These are phyloP conservation scores for Astur gentilis DNA, from an alignment of 2,113 vertebrate genomes.

Conservation along the genomic window DNA sequence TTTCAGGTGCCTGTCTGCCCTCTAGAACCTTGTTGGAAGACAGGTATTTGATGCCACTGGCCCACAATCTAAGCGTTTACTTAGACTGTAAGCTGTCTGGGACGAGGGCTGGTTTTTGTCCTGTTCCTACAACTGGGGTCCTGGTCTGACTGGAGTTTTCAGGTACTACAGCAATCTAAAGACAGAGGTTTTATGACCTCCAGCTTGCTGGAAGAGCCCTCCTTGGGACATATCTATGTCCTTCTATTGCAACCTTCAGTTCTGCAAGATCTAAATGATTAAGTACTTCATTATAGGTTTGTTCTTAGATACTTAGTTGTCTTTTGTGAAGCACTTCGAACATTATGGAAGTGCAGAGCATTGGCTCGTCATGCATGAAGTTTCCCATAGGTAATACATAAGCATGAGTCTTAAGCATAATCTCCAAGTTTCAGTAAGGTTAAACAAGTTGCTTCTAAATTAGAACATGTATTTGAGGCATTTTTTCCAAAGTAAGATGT, in stretches of 20 bases:
- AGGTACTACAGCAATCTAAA: background rate
- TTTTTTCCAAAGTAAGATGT: constrained; percentile 26
- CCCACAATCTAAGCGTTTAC: background rate
- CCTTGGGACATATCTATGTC: background rate
- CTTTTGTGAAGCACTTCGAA: constrained; percentile 33
- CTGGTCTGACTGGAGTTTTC: constrained; percentile 21
- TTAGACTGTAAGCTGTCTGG: background rate
- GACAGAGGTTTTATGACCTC: background rate
- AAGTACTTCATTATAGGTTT: constrained; percentile 38
- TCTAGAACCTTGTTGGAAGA: background rate
- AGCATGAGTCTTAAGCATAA: constrained; percentile 46
- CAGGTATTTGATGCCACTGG: background rate
- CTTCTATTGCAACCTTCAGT: constrained; percentile 47
- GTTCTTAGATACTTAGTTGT: constrained; percentile 38
- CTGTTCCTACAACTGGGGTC: background rate
- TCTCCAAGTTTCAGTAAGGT: constrained; percentile 58
- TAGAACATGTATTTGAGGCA: constrained; percentile 45
- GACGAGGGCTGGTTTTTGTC: background rate
- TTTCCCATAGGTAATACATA: constrained; percentile 47
- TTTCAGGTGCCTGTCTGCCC: background rate
- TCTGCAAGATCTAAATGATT: constrained; percentile 54
- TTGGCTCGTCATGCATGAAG: constrained; percentile 32
- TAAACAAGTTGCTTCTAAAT: constrained; percentile 41
- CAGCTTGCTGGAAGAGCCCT: constrained; percentile 9
- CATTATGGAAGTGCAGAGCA: constrained; percentile 25